Conservation (phyloP, 2,797 vertebrate species). For the Taeniopygia guttata region DNA sequence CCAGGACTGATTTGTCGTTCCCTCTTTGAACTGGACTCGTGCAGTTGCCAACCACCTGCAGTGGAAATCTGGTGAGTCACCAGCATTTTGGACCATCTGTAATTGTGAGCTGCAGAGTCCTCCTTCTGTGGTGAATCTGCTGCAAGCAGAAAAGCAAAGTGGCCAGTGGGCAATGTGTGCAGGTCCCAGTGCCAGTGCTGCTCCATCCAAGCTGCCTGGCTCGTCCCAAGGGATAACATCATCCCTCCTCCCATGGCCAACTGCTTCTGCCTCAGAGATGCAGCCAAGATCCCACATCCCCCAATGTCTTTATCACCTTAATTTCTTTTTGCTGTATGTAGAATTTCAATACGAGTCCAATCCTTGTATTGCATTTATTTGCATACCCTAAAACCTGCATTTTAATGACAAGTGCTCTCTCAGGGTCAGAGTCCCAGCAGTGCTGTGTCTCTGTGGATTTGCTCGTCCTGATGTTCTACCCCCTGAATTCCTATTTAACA, state of each 20-base stretch:
- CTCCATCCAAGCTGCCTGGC: neutral
- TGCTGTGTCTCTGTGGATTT: neutral
- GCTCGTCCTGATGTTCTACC: neutral
- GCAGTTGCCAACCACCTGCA: neutral
- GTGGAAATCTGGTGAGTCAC: neutral
- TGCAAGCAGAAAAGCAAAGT: neutral
- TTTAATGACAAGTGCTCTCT: neutral
- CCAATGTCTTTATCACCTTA: neutral
- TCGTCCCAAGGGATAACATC: neutral
- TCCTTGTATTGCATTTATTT: neutral
- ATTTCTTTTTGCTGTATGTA: neutral
- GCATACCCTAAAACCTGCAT: neutral
- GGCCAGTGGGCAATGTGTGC: fast-evolving
- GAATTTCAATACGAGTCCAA: neutral
- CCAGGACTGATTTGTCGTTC: neutral
- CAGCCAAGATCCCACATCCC: neutral
- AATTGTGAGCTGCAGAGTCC: neutral
- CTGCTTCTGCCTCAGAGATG: neutral
- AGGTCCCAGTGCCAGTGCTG: neutral
- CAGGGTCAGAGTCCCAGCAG: neutral
- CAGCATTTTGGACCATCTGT: neutral
- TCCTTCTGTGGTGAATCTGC: neutral
- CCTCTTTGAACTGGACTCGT: neutral
- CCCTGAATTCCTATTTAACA: neutral
- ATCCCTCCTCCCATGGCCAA: neutral